Base-by-base conservation (phyloP, 2,797 vertebrate genomes). In the Protonibea diacanthus region DNA sequence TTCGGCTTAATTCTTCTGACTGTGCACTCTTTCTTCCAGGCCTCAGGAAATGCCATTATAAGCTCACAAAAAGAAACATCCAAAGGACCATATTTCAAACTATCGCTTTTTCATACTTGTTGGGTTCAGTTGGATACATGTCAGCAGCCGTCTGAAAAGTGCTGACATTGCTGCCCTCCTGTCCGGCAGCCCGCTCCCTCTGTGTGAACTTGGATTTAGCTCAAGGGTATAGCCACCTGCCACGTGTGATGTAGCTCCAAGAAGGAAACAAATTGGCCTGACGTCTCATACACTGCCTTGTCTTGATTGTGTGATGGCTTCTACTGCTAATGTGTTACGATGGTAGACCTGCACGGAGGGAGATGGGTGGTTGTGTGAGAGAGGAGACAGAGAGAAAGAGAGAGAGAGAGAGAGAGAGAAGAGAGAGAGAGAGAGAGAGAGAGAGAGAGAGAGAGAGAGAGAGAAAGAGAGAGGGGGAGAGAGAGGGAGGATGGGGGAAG, bases 141-240 rank as follows among this genome's bases (percentile, higher is more conserved):
- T 92, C 92, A 93, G 90, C 90, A 92, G 88, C 86, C 84, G 67
- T 93, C 90, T 88, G 89, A 89, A 93, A 94, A 93, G 90, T 93
- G 94, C 94, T 95, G 94, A 95, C 93, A 91, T 27, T 10, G 93
- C 92, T 91, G 84, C 86, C 90, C 91, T 89, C 87, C 91, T 93
- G 92, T 92, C 94, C 90, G 45, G 87, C 90, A 80, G 86, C 81
- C 76, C 59, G 74, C 88, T 92, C 87, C 90, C 86, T 88, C 87
- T 89, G 86, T 90, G 90, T 93, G 93, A 94, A 95, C 94, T 95
- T 94, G 93, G 93, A 93, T 94, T 93, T 93, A 92, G 93, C 93
- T 95, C 94, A 94, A 95, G 94, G 94, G 94, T 95, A 94, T 91
- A 91, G 90, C 90, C 86, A 85, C 88, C 89, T 84, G 91, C 92